Percentiles rank a stretch among this genome's conserved stretches.
phyloP scores from a whole-genome alignment of 2,888 invertebrate species.

The Epirrhoe alternata region DNA sequence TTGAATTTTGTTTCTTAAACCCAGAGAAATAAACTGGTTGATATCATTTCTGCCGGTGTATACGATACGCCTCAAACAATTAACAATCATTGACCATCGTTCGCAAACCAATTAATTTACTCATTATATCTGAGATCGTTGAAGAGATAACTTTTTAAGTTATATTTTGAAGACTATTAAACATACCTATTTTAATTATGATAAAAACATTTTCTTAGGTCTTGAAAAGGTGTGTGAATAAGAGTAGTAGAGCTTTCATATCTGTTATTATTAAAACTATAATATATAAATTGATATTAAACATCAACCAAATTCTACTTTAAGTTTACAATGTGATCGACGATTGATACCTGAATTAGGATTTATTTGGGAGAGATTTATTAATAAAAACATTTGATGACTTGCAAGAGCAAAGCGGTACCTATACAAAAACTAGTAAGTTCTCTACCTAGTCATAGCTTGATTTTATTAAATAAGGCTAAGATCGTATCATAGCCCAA shows the following conservation, averaged over 20 bases:
- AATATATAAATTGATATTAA: too few relatives aligned
- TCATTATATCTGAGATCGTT: slow-evolving; percentile 74
- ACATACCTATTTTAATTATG: slow-evolving; percentile 32
- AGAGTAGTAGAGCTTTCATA: too few relatives aligned
- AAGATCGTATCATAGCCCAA: slow-evolving; percentile 13
- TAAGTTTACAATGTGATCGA: not conserved
- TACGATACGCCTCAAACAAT: slow-evolving; percentile 53
- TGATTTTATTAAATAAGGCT: slow-evolving; percentile 1
- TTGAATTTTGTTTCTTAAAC: too few relatives aligned
- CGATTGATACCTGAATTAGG: not conserved
- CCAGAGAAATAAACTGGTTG: not conserved
- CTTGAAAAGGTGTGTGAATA: too few relatives aligned
- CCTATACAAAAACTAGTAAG: not conserved
- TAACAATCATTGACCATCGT: slow-evolving; percentile 52
- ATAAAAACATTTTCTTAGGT: slow-evolving; percentile 14
- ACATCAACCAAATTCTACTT: too few relatives aligned
- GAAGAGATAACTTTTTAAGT: slow-evolving; percentile 55
- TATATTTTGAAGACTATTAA: slow-evolving; percentile 30
- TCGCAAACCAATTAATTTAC: slow-evolving; percentile 77
- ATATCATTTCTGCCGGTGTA: slow-evolving; percentile 7
- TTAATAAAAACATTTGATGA: not conserved
- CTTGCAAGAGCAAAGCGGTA: not conserved
- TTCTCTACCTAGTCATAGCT: not conserved
- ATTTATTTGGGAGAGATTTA: not conserved
- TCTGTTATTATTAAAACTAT: too few relatives aligned